Base-by-base conservation (phyloP, 2,888 invertebrate species). In the Pegoplata infirma region DNA sequence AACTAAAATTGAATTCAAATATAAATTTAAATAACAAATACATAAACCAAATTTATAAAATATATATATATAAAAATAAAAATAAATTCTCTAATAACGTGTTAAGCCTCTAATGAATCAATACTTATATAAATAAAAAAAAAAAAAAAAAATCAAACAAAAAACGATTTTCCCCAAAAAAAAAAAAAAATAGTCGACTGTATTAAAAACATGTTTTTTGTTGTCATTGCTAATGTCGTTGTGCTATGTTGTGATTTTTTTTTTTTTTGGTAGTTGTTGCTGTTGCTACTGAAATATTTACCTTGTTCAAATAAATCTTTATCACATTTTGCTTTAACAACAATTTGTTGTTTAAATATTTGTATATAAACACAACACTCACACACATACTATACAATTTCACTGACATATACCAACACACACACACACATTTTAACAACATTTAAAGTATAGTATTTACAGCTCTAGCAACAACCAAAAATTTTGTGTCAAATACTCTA, bases 291-390 rank as follows among this genome's bases (percentile, higher is more conserved):
- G 16, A 68, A 77, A 63, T 73, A 63, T 73, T 77, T 77, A 72
- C 63, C 63, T 58, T 77, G 28, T 16, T 28, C 55, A 72, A 66
- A 72, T 68, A 63, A 67, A 58, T 58, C 63, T 77, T 77, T 68
- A 66, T 53, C 51, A 14, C 51, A 63, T 73, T 58, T 67, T 51
- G 44, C 28, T 73, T 78, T 58, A 58, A 64, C 68, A 69, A 78
- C 73, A 78, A 78, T 78, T 78, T 78, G 77, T 69, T 69, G 44
- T 46, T 51, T 53, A 68, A 64, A 78, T 78, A 73, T 73, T 73
- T 73, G 68, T 12, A 28, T 32, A 36, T 7, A 47, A 55, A 46
- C 51, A 17, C 44, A 63, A 58, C 46, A 67, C 36, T 63, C 17
- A 49, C n/a, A 56, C 19, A 47, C 58, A 32, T n/a, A n/a, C n/a